Conservation (phyloP, 1,140 invertebrate genomes). For the Trichomalopsis sarcophagae region DNA sequence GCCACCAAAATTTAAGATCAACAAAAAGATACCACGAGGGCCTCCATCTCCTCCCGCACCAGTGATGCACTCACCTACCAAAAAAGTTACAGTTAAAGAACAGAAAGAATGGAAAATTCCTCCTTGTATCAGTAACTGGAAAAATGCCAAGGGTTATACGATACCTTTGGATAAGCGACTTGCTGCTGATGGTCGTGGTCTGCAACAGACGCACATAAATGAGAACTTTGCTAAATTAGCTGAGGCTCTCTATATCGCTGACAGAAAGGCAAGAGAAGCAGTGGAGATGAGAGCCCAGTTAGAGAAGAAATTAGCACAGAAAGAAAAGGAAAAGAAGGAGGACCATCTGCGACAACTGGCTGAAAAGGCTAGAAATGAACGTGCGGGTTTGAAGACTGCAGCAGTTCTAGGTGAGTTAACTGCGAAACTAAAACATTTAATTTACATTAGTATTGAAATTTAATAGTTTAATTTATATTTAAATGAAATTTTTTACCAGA, state of each 20-base stretch:
- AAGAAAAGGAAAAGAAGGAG: slow-evolving; percentile 99
- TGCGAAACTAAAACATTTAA: neutral
- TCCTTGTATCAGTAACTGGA: slow-evolving; percentile 99
- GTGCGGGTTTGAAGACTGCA: slow-evolving; percentile 85
- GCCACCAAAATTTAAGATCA: slow-evolving; percentile 97
- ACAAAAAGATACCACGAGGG: slow-evolving; percentile 96
- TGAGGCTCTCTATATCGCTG: slow-evolving; percentile 98
- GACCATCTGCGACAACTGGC: slow-evolving; percentile 94
- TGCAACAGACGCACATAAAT: slow-evolving; percentile 98
- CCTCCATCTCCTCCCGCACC: slow-evolving; percentile 98
- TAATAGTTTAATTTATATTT: neutral
- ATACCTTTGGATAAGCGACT: slow-evolving; percentile 98
- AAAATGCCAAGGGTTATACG: slow-evolving; percentile 99
- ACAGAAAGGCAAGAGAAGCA: slow-evolving; percentile 96
- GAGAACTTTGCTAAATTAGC: slow-evolving; percentile 99
- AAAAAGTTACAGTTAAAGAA: slow-evolving; percentile 98
- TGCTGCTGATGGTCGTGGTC: slow-evolving; percentile 97
- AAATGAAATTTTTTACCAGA: slow-evolving; percentile 64
- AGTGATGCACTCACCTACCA: slow-evolving; percentile 97
- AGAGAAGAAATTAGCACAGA: slow-evolving; percentile 97
- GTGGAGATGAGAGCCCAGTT: slow-evolving; percentile 97
- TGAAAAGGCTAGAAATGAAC: slow-evolving; percentile 95
- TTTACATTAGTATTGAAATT: slow-evolving; percentile 10
- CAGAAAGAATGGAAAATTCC: slow-evolving; percentile 99
- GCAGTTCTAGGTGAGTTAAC: slow-evolving; percentile 59